Conservation (phyloP, 2,797 vertebrate genomes). For the Dryobates pubescens region DNA sequence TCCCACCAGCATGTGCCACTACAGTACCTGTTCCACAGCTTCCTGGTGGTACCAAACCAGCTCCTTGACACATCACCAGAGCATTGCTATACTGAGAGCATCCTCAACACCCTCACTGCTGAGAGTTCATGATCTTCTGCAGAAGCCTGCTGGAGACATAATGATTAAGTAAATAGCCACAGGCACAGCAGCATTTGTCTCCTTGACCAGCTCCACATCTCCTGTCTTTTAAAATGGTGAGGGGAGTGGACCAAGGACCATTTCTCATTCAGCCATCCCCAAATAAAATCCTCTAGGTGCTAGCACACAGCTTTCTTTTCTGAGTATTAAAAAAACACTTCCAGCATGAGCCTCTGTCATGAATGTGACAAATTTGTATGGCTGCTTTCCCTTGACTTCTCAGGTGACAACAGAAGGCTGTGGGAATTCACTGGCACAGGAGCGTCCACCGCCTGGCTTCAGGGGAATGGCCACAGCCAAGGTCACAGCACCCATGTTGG, state of each 20-base stretch:
- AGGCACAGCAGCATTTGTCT: background rate
- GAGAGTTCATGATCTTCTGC: background rate
- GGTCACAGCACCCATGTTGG: background rate
- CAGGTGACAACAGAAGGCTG: background rate
- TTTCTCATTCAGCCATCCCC: background rate
- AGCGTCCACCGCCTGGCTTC: background rate
- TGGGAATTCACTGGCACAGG: background rate
- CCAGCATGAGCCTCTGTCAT: background rate
- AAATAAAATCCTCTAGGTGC: background rate
- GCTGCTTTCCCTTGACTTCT: background rate
- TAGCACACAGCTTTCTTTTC: background rate
- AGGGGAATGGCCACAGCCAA: background rate
- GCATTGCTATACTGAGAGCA: background rate
- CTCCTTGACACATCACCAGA: background rate
- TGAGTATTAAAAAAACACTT: background rate
- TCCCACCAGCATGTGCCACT: background rate
- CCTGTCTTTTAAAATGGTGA: background rate
- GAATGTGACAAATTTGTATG: background rate
- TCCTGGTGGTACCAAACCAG: background rate
- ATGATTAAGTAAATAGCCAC: background rate
- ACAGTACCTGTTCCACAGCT: background rate
- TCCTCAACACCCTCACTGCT: background rate
- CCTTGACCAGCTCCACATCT: background rate
- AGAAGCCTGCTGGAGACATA: background rate
- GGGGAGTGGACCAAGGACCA: background rate